A percentile compares a stretch with the other conserved stretches of the same genome.
These are phyloP conservation scores for Cebidichthys violaceus DNA, from an alignment of 2,113 vertebrate genomes.

Conservation along the genomic window DNA sequence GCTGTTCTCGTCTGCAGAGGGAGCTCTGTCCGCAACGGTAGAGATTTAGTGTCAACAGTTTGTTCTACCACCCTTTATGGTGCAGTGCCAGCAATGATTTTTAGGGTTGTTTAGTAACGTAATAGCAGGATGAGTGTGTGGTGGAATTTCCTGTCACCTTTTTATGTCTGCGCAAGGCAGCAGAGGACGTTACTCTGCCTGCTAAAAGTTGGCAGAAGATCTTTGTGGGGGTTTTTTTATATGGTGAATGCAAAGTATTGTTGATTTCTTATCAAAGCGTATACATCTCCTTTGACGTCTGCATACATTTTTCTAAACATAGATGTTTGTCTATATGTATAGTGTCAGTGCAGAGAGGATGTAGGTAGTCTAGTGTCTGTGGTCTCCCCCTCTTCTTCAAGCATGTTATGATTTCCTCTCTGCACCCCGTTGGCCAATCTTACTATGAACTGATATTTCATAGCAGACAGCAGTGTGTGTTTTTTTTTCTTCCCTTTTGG, in stretches of 20 bases:
- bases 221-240: conserved; percentile 27
- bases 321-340: conserved; percentile 37
- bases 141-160: conserved; percentile 82
- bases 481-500: not conserved
- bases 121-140: conserved; percentile 79
- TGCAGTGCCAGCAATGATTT: conserved; percentile 52
- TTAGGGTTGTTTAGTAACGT: conserved; percentile 61
- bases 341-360: conserved; percentile 66
- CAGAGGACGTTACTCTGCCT: conserved; percentile 48
- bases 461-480: conserved; percentile 29
- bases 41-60: conserved; percentile 38
- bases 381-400: conserved; percentile 43
- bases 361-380: conserved; percentile 61
- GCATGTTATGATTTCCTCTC: conserved; percentile 69
- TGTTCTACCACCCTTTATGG: conserved; percentile 34
- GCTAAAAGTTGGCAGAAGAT: conserved; percentile 25
- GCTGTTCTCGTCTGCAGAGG: not conserved
- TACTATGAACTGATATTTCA: conserved; percentile 54
- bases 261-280: not conserved
- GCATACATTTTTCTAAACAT: conserved; percentile 23
- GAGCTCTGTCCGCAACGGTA: not conserved
- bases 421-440: conserved; percentile 22
- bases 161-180: conserved; percentile 66
- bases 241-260: conserved; percentile 1
- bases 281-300: not conserved